Evolutionary conservation across 37 sponge, comb jelly and placozoan species (phyloP), one percentile per base, ranked within the genome.

Genomic region (Halichondria panicea): DNA sequence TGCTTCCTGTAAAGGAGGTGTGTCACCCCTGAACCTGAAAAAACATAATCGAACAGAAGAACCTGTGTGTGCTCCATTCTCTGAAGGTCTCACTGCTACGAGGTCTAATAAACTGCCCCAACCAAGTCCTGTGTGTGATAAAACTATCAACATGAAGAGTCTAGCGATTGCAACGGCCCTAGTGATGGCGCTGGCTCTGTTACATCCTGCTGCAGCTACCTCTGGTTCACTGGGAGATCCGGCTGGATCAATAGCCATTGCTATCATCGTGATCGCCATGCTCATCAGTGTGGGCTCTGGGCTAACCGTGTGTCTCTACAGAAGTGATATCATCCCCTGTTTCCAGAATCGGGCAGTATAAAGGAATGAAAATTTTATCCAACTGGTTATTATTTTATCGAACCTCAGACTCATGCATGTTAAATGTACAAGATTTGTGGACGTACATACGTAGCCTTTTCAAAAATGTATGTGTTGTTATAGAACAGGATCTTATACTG

Each of bases 201-300:
- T 72, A 39, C 50, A 55, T 58, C 58, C 73, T 25, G 73, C 58
- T 27, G 54, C 31, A 18, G 84, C 68, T 0, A 55, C 50, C 30
- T 83, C 89, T 43, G 90, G 90, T 1, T 65, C 85, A 6, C 28
- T 90, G 12, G 90, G 73, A 8, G 32, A 39, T 1, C 81, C 80
- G 35, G 81, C 63, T 0, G 90, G 90, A 28, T 68, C 68, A 45
- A 90, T 90, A 2, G 90, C 81, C n/a, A 83, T 62, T 7, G 71
- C 76, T 12, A 18, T 75, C 27, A 64, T 90, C 32, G 43, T 41
- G 8, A 27, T 84, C 19, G 80, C 77, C 0, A 55, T 85, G 0
- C 22, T 90, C 9, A 53, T 90, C 27, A 77, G 76, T 41, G 52
- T 84, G 1, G 75, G 69, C 0, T 62, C 76, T 43, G 81, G 85